phyloP scores from a whole-genome alignment of 2,113 vertebrate genomes.

The Hippoglossus stenolepis region DNA sequence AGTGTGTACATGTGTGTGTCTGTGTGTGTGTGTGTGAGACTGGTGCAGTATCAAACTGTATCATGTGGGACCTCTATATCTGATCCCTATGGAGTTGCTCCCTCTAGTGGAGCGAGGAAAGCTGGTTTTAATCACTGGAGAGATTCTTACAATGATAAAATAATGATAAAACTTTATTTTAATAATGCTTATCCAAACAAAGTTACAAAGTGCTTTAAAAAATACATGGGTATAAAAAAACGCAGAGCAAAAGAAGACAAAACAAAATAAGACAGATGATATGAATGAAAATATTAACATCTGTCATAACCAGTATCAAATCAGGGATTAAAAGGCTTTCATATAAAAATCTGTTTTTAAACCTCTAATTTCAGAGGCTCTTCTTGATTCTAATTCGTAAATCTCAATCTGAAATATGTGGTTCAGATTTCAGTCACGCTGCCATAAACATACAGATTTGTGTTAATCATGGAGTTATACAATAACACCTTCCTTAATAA shows the following conservation, averaged over 20 bases:
- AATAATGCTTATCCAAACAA: neutral
- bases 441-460: conserved; percentile 9
- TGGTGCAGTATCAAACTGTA: conserved; percentile 4
- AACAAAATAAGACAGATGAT: too few relatives aligned
- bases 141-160: neutral
- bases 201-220: too few relatives aligned
- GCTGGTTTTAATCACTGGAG: conserved; percentile 10
- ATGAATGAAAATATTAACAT: too few relatives aligned
- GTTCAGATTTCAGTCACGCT: neutral
- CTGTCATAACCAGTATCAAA: too few relatives aligned
- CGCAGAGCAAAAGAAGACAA: too few relatives aligned
- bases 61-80: conserved; percentile 11
- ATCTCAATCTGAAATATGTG: neutral
- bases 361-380: too few relatives aligned
- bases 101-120: conserved; percentile 69
- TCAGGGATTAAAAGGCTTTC: too few relatives aligned
- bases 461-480: conserved; percentile 5
- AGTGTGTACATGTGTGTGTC: neutral
- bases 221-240: too few relatives aligned
- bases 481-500: neutral
- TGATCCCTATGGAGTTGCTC: conserved; percentile 70
- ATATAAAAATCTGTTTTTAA: too few relatives aligned
- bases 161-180: neutral
- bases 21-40: neutral
- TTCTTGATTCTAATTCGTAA: neutral